phyloP scores from a whole-genome alignment of 2,113 vertebrate species.

The Tychaedon coryphoeus region DNA sequence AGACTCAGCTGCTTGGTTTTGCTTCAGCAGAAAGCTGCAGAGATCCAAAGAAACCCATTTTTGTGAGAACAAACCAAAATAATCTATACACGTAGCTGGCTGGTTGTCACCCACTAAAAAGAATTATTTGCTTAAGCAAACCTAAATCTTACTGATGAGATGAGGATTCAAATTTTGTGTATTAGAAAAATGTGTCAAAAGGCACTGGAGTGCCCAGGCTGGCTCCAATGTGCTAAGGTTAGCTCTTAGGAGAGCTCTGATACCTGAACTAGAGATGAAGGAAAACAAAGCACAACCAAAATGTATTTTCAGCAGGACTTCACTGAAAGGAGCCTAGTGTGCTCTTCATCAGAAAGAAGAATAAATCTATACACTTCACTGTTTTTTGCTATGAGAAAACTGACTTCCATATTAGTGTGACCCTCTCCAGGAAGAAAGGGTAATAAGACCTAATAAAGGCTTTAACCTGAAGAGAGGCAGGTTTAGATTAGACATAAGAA shows the following conservation, averaged over 20 bases:
- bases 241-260: neutral
- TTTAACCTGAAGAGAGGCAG: neutral
- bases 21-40: neutral
- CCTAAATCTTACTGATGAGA: neutral
- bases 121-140: constrained; percentile 6
- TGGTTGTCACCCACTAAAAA: neutral
- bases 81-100: rapidly evolving
- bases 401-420: neutral
- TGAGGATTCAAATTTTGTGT: neutral
- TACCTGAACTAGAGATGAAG: neutral
- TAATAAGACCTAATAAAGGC: neutral
- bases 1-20: neutral
- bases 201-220: neutral
- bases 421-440: neutral
- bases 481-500: neutral
- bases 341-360: neutral
- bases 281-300: neutral
- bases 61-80: neutral
- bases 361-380: neutral
- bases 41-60: neutral
- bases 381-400: neutral
- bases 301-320: neutral
- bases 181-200: neutral
- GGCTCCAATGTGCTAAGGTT: rapidly evolving
- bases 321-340: neutral